Evolutionary conservation across 2,888 invertebrate genomes (phyloP), one percentile per base, ranked within the genome.

Genomic region (Rhamnusium bicolor): DNA sequence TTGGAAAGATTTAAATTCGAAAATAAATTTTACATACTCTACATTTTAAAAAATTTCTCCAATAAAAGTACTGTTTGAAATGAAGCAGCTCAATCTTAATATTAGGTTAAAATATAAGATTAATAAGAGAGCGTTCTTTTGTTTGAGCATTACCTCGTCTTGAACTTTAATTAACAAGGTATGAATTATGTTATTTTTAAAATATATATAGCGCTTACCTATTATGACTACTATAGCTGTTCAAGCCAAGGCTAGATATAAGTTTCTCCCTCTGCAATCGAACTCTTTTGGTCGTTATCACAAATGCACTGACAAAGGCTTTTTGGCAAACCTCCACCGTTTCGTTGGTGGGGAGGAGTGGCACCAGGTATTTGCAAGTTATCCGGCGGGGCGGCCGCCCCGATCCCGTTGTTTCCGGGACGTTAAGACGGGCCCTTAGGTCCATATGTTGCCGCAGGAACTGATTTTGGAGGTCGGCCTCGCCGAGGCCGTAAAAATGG

Each of bases 281-380:
- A 14, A 90, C 89, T 70, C 90, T 83, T 82, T 90, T 90, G 71
- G 90, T 90, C 53, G 90, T 90, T 79, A 90, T 90, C 53, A 89
- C 89, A 82, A 90, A 90, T 32, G 90, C 88, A 83, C 89, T 90
- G 80, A 90, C 90, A 81, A 90, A 90, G 46, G 90, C 90, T 80
- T 90, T 90, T 80, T 90, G 89, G 80, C 90, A 90, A 40, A 90
- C 90, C 65, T 79, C 79, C 29, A 79, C 77, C 21, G 79, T 69
- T 80, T 86, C 71, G 78, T 79, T 67, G 80, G 80, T 58, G 84
- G 84, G 76, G 87, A 79, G 46, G 3, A 79, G 71, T 12, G 79
- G 79, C 66, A 90, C 88, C 80, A 89, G 86, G 83, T 90, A 90
- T 82, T 90, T 89, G 86, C 90, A 90, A 67, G 90, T 90, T 74